Conservation (phyloP, 2,888 invertebrate genomes). For the Strigamia crassipes region DNA sequence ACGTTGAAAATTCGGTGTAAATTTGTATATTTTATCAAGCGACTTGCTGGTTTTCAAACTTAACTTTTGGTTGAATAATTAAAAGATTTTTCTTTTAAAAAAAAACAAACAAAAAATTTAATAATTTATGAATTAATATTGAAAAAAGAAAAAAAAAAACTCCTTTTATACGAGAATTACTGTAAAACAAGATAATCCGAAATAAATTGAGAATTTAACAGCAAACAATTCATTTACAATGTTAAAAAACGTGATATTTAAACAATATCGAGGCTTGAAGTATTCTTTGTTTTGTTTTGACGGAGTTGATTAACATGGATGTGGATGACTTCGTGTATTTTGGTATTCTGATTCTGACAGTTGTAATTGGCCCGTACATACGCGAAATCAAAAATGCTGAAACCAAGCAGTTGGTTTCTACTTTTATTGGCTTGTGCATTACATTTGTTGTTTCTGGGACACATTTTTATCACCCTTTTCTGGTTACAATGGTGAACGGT, state of each 20-base stretch:
- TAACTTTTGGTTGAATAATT: too few species aligned
- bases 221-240: neutral
- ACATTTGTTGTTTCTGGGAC: constrained; percentile 48
- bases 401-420: constrained; percentile 59
- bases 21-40: constrained; percentile 31
- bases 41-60: too few species aligned
- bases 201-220: too few species aligned
- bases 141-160: too few species aligned
- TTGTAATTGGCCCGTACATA: constrained; percentile 1
- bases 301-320: neutral
- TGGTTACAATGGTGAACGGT: constrained; percentile 46
- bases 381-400: neutral
- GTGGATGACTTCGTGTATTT: constrained; percentile 16
- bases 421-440: constrained; percentile 45
- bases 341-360: neutral
- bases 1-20: constrained; percentile 62
- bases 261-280: neutral
- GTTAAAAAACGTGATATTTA: neutral
- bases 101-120: too few species aligned
- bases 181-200: too few species aligned
- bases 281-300: neutral
- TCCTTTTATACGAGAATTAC: too few species aligned
- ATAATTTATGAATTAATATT: too few species aligned
- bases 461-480: constrained; percentile 47
- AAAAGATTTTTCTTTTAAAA: too few species aligned